Conservation (phyloP, 37 sponge, comb jelly and placozoan species). For the Crambe crambe region DNA sequence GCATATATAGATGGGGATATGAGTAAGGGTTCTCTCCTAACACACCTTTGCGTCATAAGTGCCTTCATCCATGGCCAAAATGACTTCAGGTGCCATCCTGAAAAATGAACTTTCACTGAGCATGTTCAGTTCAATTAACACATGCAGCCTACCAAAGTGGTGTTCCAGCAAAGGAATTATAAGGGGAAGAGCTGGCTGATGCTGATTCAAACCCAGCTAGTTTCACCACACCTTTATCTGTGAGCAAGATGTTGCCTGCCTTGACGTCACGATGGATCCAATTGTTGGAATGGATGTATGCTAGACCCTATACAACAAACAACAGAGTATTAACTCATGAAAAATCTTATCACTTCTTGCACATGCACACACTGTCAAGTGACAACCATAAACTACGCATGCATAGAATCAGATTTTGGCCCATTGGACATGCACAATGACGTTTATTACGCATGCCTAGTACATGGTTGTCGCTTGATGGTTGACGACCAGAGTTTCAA, state of each 20-base stretch:
- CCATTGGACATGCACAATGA: not conserved
- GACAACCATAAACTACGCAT: no score
- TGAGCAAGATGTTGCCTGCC: constrained; percentile 95
- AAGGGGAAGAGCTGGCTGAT: constrained; percentile 74
- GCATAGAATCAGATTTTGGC: no score
- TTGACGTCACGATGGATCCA: constrained; percentile 97
- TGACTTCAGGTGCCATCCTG: constrained; percentile 98
- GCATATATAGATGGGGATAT: not conserved
- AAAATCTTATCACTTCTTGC: no score
- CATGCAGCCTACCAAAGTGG: constrained; percentile 91
- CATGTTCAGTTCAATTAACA: not conserved
- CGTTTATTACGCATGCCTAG: not conserved
- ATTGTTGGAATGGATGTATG: constrained; percentile 80
- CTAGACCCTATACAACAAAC: constrained; percentile 73
- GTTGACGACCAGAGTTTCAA: no score
- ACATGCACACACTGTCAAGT: no score
- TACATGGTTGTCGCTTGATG: no score
- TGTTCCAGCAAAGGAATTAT: constrained; percentile 97
- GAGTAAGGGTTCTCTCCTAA: no score
- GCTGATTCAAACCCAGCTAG: constrained; percentile 99
- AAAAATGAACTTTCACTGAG: not conserved
- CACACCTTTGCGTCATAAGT: constrained; percentile 92
- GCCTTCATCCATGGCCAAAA: constrained; percentile 98
- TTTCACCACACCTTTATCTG: constrained; percentile 91
- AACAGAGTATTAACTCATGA: constrained; percentile 3